A percentile compares a stretch with the other conserved stretches of the same genome.
Evolutionary conservation across 2,113 vertebrate genomes (phyloP).

Genomic region (Erpornis zantholeuca): DNA sequence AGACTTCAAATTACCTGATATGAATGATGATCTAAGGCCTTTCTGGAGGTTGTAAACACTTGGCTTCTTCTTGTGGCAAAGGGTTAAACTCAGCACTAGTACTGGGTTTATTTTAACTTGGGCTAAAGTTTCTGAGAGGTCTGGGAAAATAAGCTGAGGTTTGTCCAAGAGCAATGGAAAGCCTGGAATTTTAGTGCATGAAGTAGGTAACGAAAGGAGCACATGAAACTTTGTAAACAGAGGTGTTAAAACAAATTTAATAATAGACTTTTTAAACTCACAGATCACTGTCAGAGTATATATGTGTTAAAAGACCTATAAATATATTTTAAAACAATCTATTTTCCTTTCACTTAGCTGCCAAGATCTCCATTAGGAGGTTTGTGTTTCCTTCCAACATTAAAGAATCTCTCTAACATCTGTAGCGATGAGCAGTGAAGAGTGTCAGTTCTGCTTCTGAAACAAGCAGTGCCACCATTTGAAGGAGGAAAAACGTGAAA

Average conservation of each 20-base stretch:
- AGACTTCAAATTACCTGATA: background rate
- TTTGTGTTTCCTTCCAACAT: conserved; percentile 53
- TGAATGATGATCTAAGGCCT: background rate
- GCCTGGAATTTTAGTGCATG: background rate
- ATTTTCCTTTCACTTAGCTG: conserved; percentile 53
- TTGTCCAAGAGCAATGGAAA: background rate
- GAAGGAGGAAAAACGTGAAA: conserved; percentile 11
- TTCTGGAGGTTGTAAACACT: background rate
- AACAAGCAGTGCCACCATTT: background rate
- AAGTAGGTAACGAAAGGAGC: background rate
- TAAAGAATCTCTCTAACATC: conserved; percentile 54
- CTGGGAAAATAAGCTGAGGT: background rate
- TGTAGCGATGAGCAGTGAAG: background rate
- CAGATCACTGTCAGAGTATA: conserved; percentile 43
- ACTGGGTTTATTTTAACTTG: background rate
- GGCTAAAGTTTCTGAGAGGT: background rate
- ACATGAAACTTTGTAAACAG: background rate
- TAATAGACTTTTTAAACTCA: conserved; percentile 40
- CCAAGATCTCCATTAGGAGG: conserved; percentile 63
- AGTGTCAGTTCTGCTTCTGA: conserved; percentile 26
- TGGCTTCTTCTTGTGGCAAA: background rate
- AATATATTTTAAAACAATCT: conserved; percentile 54
- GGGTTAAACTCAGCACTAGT: background rate
- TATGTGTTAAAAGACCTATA: conserved; percentile 54
- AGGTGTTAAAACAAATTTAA: conserved; percentile 37